Percentiles rank a stretch among this genome's conserved stretches.
Conservation (phyloP, 2,888 invertebrate species). For the Phalera bucephala region DNA sequence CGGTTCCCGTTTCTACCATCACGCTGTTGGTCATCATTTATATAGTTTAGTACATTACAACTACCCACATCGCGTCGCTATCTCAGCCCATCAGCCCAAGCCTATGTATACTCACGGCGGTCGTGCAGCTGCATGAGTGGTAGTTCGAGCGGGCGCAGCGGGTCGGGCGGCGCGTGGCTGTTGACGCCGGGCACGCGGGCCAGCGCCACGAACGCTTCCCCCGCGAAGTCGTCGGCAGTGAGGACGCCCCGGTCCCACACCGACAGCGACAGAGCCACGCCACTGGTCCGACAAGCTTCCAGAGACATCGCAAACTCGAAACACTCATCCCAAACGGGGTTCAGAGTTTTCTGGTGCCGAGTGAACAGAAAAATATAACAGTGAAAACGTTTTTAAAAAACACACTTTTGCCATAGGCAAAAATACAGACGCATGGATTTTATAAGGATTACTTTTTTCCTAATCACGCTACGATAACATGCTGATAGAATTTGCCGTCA, state of each 20-base stretch:
- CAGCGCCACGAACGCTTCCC: constrained; percentile 95
- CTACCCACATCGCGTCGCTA: too few relatives aligned
- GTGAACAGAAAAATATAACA: too few relatives aligned
- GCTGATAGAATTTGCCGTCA: too few relatives aligned
- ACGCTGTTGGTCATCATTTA: too few relatives aligned
- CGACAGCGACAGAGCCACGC: constrained; percentile 94
- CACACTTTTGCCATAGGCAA: too few relatives aligned
- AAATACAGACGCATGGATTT: too few relatives aligned
- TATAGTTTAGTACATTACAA: too few relatives aligned
- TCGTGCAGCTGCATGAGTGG: constrained; percentile 95
- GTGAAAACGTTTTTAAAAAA: too few relatives aligned
- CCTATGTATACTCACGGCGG: constrained; percentile 90
- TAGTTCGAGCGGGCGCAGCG: constrained; percentile 92
- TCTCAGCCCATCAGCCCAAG: too few relatives aligned
- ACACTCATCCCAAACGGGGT: constrained; percentile 98
- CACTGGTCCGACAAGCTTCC: constrained; percentile 90
- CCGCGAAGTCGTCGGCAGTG: constrained; percentile 98
- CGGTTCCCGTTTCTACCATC: too few relatives aligned
- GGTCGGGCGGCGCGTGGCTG: constrained; percentile 92
- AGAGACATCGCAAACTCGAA: constrained; percentile 96
- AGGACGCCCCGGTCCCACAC: constrained; percentile 99
- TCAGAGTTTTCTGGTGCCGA: constrained; percentile 89
- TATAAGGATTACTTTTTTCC: too few relatives aligned
- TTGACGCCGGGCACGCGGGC: constrained; percentile 92
- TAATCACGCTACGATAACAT: too few relatives aligned